Evolutionary conservation across 2,113 vertebrate genomes (phyloP).

Genomic region (Istiophorus platypterus): DNA sequence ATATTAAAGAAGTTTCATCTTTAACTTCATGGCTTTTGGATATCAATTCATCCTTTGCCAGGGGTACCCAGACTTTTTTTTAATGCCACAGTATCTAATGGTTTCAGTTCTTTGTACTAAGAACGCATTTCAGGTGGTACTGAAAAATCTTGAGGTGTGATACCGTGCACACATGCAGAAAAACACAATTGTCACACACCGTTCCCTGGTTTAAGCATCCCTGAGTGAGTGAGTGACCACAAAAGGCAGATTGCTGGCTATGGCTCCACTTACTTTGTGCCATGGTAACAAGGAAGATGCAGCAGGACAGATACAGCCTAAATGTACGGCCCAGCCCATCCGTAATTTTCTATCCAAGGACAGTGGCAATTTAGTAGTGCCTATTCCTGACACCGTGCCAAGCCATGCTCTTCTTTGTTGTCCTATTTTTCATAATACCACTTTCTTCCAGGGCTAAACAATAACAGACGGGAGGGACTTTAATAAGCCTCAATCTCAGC

Average conservation of each 20-base stretch:
- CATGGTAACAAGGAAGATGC: constrained; percentile 55
- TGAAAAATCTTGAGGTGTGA: not conserved
- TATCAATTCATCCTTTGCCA: no score
- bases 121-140: not conserved
- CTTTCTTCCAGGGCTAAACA: constrained; percentile 79
- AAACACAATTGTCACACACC: not conserved
- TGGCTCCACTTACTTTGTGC: constrained; percentile 1
- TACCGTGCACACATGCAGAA: not conserved
- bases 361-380: constrained; percentile 59
- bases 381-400: constrained; percentile 57
- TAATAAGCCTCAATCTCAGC: constrained; percentile 77
- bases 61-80: no score
- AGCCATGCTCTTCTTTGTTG: constrained; percentile 59
- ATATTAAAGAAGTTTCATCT: no score
- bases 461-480: constrained; percentile 77
- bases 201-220: not conserved
- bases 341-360: constrained; percentile 64
- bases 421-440: constrained; percentile 79
- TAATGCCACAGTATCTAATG: no score
- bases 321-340: constrained; percentile 18
- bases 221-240: constrained; percentile 27
- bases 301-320: constrained; percentile 22
- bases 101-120: not conserved
- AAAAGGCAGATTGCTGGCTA: not conserved
- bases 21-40: no score